Evolutionary conservation across 2,888 invertebrate species (phyloP).

Genomic region (Andricus curvator): DNA sequence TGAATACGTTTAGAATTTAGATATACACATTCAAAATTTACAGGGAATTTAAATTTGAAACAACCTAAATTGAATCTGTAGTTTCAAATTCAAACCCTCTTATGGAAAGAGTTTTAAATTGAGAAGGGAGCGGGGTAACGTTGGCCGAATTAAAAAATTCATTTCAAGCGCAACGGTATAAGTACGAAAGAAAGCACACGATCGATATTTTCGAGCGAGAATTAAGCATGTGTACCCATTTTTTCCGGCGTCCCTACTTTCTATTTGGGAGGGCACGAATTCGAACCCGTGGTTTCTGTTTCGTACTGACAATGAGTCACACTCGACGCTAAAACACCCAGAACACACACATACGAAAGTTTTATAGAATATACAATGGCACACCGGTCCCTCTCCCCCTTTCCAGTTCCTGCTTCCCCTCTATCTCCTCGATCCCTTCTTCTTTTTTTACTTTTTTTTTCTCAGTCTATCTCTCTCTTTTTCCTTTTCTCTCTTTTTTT

Average conservation of each 20-base stretch:
- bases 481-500: not conserved
- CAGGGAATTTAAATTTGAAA: too few relatives aligned
- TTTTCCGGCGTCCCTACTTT: slow-evolving; percentile 35
- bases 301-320: slow-evolving; percentile 56
- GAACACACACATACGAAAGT: slow-evolving; percentile 27
- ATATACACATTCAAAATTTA: too few relatives aligned
- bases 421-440: slow-evolving; percentile 33
- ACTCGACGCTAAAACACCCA: slow-evolving; percentile 48
- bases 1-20: too few relatives aligned
- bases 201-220: slow-evolving; percentile 33
- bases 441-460: not conserved
- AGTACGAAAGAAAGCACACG: slow-evolving; percentile 16
- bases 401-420: slow-evolving; percentile 33
- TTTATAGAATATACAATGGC: slow-evolving; percentile 40
- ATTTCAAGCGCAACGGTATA: not conserved
- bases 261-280: slow-evolving; percentile 52
- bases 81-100: not conserved
- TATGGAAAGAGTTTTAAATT: too few relatives aligned
- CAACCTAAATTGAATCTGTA: not conserved
- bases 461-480: not conserved
- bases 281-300: slow-evolving; percentile 53
- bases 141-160: not conserved
- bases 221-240: slow-evolving; percentile 36
- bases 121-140: not conserved
- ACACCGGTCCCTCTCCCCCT: slow-evolving; percentile 37